Percentiles rank a stretch among this genome's conserved stretches.
These are phyloP conservation scores for Spinus olivaceus DNA, from an alignment of 2,797 vertebrate genomes.

Conservation along the genomic window DNA sequence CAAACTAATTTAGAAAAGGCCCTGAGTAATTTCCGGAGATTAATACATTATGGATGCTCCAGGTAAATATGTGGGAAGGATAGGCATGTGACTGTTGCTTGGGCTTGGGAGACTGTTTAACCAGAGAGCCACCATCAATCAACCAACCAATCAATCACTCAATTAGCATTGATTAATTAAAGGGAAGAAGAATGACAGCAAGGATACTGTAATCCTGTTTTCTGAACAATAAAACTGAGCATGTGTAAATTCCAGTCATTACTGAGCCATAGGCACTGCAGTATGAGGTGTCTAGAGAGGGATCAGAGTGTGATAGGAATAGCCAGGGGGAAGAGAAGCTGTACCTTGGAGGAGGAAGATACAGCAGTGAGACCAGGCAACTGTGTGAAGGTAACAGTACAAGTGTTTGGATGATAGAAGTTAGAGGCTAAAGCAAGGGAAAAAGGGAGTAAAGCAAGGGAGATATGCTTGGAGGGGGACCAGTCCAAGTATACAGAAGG, in stretches of 20 bases:
- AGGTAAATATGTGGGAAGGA: background rate
- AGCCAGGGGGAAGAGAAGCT: background rate
- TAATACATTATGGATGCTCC: background rate
- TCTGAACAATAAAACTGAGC: background rate
- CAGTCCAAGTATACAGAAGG: background rate
- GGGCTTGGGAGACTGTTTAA: background rate
- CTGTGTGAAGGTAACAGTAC: background rate
- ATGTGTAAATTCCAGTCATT: background rate
- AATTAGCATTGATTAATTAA: conserved; percentile 31
- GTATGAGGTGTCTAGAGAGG: background rate
- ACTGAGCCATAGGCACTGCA: background rate
- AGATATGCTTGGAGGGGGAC: background rate
- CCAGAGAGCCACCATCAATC: background rate
- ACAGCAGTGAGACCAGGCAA: background rate
- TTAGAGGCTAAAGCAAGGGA: background rate
- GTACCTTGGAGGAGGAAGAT: background rate
- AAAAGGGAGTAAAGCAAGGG: background rate
- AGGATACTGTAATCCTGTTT: background rate
- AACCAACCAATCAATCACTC: background rate
- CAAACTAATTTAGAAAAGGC: background rate
- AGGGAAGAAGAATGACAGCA: background rate
- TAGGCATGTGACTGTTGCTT: background rate
- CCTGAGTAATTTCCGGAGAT: background rate
- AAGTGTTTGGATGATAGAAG: background rate
- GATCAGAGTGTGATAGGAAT: background rate